Base-by-base conservation (phyloP, 2,113 vertebrate species). In the Colius striatus region DNA sequence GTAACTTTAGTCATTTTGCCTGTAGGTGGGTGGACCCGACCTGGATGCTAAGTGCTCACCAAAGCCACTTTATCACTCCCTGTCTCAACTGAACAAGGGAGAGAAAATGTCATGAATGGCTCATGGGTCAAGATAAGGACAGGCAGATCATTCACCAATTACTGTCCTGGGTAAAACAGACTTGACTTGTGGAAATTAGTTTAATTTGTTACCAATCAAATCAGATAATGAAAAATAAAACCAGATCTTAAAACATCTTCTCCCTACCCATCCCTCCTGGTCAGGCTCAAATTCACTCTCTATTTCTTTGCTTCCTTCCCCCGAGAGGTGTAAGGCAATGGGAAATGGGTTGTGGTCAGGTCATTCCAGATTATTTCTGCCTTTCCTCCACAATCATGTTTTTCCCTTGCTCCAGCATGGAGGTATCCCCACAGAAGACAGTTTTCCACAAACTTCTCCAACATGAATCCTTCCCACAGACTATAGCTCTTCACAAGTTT, bases 151-250 rank as follows among this genome's bases (percentile, higher is more conserved):
- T 22, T 26, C n/a, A n/a, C 2, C 51, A 71, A 13, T 8, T 48
- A 16, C 3, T 11, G 13, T 5, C 38, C 47, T 0, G 0, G n/a
- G 18, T 5, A 66, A 43, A 55, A 71, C 7, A 22, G 53, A 9
- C 6, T 50, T 5, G 11, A 38, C 47, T 58, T 38, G 38, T 41
- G 38, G 38, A 60, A 60, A 60, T 36, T 6, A 8, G 6, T 71
- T 76, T 60, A 8, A 7, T 71, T 76, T 60, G 22, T 41, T 53
- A 34, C 21, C 32, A 47, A 9, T 17, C 15, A 81, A 48, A 80
- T 20, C 51, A 58, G 36, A 75, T 25, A 34, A n/a, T 5, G 22
- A 43, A 26, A 58, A 85, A 16, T 36, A 43, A 58, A 60, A 25
- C 4, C 4, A 53, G 27, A 41, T 34, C 14, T 58, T 53, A 30